Percentiles rank a stretch among this genome's conserved stretches.
Evolutionary conservation across 2,888 invertebrate species (phyloP).

Genomic region (Diplolepis rosae): DNA sequence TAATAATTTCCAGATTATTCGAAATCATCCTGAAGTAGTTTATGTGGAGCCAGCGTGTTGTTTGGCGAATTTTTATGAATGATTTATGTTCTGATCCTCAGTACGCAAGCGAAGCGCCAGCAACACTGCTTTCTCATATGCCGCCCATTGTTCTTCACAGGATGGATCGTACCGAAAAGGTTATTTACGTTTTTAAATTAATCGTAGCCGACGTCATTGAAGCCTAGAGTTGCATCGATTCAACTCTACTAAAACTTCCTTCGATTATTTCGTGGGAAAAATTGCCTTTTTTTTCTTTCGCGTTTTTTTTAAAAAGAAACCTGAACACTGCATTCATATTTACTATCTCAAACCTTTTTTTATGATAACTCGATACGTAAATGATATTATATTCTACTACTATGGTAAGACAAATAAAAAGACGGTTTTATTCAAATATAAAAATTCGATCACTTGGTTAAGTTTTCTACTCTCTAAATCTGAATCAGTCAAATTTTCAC

Average conservation of each 20-base stretch:
- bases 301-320: not conserved
- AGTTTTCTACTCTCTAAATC: too few species aligned
- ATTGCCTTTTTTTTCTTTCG: not conserved
- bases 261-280: not conserved
- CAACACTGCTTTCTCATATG: slow-evolving; percentile 6
- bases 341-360: too few species aligned
- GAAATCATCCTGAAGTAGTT: not conserved
- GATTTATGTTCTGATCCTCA: slow-evolving; percentile 56
- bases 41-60: slow-evolving; percentile 42
- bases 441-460: too few species aligned
- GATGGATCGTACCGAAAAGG: slow-evolving; percentile 58
- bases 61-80: slow-evolving; percentile 58
- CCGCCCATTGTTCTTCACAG: slow-evolving; percentile 40
- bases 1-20: slow-evolving; percentile 8
- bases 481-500: too few species aligned
- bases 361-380: too few species aligned
- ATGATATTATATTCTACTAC: too few species aligned
- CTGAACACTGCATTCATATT: too few species aligned
- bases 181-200: slow-evolving; percentile 63
- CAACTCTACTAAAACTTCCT: slow-evolving; percentile 34
- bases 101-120: slow-evolving; percentile 43
- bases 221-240: not conserved
- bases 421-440: too few species aligned
- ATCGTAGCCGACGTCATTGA: slow-evolving; percentile 50
- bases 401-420: too few species aligned